These are phyloP conservation scores for Rhorus exstirpatorius DNA, from an alignment of 2,888 invertebrate genomes.

Conservation along the genomic window DNA sequence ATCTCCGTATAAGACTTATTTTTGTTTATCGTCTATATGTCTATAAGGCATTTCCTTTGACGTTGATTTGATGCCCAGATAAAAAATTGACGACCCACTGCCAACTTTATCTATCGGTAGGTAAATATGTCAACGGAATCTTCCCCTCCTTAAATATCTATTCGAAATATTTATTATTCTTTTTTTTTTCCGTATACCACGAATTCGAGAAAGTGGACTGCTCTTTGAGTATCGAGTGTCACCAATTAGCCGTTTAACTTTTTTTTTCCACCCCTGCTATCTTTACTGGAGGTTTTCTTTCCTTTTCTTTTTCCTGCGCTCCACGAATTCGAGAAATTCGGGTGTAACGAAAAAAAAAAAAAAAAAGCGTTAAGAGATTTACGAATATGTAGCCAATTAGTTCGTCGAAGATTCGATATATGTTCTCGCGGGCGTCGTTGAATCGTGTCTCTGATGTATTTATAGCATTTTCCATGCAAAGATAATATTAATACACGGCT, in stretches of 20 bases:
- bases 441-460: conserved; percentile 62
- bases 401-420: conserved; percentile 37
- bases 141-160: not conserved
- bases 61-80: too few species aligned
- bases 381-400: conserved; percentile 63
- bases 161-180: conserved; percentile 6
- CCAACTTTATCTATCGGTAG: too few species aligned
- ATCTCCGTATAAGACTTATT: too few species aligned
- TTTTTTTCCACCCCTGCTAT: conserved; percentile 1
- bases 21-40: too few species aligned
- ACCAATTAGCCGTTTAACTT: conserved; percentile 6
- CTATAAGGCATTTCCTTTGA: too few species aligned
- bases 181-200: not conserved
- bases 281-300: conserved; percentile 14
- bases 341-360: not conserved
- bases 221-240: not conserved
- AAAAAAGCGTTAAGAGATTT: conserved; percentile 51
- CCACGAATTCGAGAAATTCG: not conserved
- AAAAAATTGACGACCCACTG: too few species aligned
- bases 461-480: conserved; percentile 64
- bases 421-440: conserved; percentile 18
- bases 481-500: conserved; percentile 65
- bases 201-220: not conserved
- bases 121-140: too few species aligned
- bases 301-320: not conserved